A percentile compares a stretch with the other conserved stretches of the same genome.
phyloP scores from a whole-genome alignment of 2,888 invertebrate species.

The Tubulanus polymorphus region DNA sequence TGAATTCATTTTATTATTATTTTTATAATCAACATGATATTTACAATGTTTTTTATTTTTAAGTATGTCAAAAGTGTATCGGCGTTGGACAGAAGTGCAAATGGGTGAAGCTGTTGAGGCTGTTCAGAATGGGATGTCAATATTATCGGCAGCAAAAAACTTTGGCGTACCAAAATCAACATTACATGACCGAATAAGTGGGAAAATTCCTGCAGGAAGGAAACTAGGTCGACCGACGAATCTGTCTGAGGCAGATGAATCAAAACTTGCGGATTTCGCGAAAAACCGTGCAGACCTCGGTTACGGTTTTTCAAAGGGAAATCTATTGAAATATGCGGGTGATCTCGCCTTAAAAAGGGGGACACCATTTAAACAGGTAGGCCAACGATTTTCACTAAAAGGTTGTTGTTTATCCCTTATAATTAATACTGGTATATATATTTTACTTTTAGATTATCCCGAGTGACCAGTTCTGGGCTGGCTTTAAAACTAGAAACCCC shows the following conservation, averaged over 20 bases:
- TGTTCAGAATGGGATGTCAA: neutral
- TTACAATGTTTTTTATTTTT: too few relatives aligned
- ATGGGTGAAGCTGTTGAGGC: neutral
- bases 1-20: too few relatives aligned
- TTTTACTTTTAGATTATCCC: too few relatives aligned
- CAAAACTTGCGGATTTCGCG: neutral
- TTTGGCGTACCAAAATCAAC: constrained; percentile 1
- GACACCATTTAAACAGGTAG: neutral
- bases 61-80: too few relatives aligned
- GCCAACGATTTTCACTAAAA: too few relatives aligned
- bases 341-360: neutral
- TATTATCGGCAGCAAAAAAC: neutral
- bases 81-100: neutral
- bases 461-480: neutral
- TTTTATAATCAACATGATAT: too few relatives aligned
- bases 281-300: neutral
- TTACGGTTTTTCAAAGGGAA: neutral
- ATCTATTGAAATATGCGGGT: neutral
- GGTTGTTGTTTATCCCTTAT: too few relatives aligned
- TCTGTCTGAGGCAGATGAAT: neutral
- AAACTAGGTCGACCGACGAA: neutral
- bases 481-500: neutral
- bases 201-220: neutral
- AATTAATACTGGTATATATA: too few relatives aligned
- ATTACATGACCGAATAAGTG: neutral